These are phyloP conservation scores for Brachystomella parvula DNA, from an alignment of 1,140 invertebrate genomes.

Conservation along the genomic window DNA sequence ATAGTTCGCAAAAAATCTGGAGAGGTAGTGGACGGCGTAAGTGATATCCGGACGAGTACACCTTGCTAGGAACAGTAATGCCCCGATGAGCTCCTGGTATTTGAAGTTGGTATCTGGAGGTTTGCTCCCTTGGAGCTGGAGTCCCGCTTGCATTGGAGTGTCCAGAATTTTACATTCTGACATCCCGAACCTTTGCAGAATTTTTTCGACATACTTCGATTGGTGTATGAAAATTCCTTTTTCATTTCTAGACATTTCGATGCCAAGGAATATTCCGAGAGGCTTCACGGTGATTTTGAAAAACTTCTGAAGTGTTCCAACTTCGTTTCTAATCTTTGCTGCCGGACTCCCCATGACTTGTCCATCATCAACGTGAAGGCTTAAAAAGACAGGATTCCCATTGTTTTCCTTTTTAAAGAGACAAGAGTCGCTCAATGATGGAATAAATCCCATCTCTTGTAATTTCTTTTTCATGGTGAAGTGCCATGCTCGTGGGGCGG, in stretches of 20 bases:
- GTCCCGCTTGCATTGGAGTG: slow-evolving; percentile 31
- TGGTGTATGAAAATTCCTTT: slow-evolving; percentile 22
- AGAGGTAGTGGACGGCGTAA: slow-evolving; percentile 42
- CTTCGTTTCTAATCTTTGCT: slow-evolving; percentile 29
- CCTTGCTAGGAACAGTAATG: slow-evolving; percentile 20
- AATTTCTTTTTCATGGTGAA: slow-evolving; percentile 32
- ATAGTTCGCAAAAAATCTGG: slow-evolving; percentile 10
- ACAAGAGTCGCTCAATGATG: neutral
- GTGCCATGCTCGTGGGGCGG: slow-evolving; percentile 42
- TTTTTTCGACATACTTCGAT: slow-evolving; percentile 40
- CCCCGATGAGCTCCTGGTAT: slow-evolving; percentile 39
- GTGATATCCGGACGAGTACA: slow-evolving; percentile 33
- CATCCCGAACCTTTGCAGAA: slow-evolving; percentile 40
- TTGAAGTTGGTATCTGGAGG: slow-evolving; percentile 2
- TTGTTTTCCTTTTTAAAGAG: neutral
- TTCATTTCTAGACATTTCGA: slow-evolving; percentile 36
- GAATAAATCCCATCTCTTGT: slow-evolving; percentile 9
- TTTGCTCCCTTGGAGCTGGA: slow-evolving; percentile 20
- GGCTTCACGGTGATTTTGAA: slow-evolving; percentile 36
- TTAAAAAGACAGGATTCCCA: slow-evolving; percentile 37
- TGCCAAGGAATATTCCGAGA: slow-evolving; percentile 38
- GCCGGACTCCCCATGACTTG: slow-evolving; percentile 33
- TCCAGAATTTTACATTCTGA: slow-evolving; percentile 36
- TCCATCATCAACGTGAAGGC: slow-evolving; percentile 49
- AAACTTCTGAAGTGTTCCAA: slow-evolving; percentile 31